These are phyloP conservation scores for Heliothis peltigera DNA, from an alignment of 2,888 invertebrate species.

Conservation along the genomic window DNA sequence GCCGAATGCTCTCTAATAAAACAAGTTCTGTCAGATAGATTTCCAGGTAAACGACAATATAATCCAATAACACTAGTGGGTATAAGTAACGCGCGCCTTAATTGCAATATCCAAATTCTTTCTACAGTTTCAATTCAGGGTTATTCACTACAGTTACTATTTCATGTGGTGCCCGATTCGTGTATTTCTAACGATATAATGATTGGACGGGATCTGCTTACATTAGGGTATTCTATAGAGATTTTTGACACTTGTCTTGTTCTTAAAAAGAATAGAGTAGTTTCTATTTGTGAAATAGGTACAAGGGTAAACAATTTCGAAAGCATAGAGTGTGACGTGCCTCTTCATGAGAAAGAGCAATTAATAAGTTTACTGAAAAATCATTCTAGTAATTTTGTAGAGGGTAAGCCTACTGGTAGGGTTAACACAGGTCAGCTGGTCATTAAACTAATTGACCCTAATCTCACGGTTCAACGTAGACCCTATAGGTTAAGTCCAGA, in stretches of 20 bases:
- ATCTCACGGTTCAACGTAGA: conserved; percentile 10
- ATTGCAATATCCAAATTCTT: conserved; percentile 10
- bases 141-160: conserved; percentile 13
- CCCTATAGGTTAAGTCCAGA: conserved; percentile 11
- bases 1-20: too few species aligned
- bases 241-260: neutral
- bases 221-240: conserved; percentile 10
- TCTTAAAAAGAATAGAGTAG: neutral
- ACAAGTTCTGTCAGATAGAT: conserved; percentile 1
- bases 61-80: conserved; percentile 6
- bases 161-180: conserved; percentile 15
- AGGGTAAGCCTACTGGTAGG: too few species aligned
- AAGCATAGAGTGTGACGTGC: neutral
- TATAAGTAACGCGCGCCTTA: neutral
- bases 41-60: conserved; percentile 7
- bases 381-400: too few species aligned
- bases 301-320: neutral
- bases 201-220: conserved; percentile 6
- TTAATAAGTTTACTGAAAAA: too few species aligned
- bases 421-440: too few species aligned
- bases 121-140: conserved; percentile 5
- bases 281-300: conserved; percentile 5
- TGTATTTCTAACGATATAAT: neutral
- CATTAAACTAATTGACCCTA: conserved; percentile 11
- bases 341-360: neutral